Conservation (phyloP, 2,888 invertebrate genomes). For the Drosophila mimica region DNA sequence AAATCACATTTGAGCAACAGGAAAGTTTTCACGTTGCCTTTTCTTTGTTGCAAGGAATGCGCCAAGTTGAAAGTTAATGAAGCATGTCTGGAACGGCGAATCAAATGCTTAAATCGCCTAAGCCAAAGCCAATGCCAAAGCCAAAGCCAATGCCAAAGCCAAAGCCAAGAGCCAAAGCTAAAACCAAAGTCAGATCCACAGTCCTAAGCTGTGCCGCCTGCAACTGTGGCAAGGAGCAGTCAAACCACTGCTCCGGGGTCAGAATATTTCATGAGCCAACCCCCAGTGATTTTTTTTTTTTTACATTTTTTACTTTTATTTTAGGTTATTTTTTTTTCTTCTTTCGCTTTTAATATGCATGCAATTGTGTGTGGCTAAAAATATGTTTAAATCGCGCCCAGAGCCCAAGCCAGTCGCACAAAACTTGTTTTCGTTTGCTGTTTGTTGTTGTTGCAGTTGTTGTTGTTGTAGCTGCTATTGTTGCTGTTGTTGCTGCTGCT, state of each 20-base stretch:
- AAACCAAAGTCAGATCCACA: constrained; percentile 18
- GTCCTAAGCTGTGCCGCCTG: constrained; percentile 28
- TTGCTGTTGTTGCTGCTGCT: neutral
- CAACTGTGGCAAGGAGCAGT: constrained; percentile 56
- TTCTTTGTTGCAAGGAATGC: constrained; percentile 36
- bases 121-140: constrained; percentile 43
- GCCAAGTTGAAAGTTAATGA: constrained; percentile 57
- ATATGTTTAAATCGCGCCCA: constrained; percentile 81
- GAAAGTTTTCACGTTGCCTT: neutral
- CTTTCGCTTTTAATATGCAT: constrained; percentile 72
- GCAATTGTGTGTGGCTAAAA: constrained; percentile 78
- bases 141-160: constrained; percentile 17
- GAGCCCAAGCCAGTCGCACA: constrained; percentile 58
- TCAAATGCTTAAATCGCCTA: constrained; percentile 55
- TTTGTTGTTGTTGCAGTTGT: constrained; percentile 14
- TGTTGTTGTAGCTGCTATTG: constrained; percentile 23
- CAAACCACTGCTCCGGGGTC: constrained; percentile 77
- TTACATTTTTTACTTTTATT: neutral
- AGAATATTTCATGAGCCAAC: constrained; percentile 73
- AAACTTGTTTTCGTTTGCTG: constrained; percentile 57
- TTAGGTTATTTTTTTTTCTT: constrained; percentile 14
- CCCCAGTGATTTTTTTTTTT: constrained; percentile 31
- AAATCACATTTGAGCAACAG: neutral
- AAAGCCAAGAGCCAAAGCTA: constrained; percentile 4
- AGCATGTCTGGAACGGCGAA: constrained; percentile 58